Evolutionary conservation across 2,113 vertebrate genomes (phyloP), one percentile per base, ranked within the genome.

Genomic region (Trematomus loennbergii): DNA sequence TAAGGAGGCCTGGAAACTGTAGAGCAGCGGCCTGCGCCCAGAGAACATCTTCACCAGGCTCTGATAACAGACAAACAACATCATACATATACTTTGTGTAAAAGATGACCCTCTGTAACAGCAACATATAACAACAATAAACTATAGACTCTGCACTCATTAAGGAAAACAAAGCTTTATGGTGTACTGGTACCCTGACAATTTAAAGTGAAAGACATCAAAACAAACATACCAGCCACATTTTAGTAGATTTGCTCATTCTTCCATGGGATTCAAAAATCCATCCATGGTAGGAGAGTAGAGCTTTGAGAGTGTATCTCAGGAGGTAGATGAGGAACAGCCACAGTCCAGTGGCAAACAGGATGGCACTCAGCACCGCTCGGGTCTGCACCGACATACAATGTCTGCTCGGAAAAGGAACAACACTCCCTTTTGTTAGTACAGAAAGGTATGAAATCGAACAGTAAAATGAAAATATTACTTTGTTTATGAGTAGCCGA

Each of bases 281-380:
- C 98, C 98, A 99, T 0, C 96, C 95, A 0, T 98, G 98, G 93
- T 98, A 97, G 75, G 96, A 97, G 7, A 99, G 97, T 2, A 99
- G 95, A 71, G 94, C 86, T 78, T 96, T 96, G 53, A 98, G 96
- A 1, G 92, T 80, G 86, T 96, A 95, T 64, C 97, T 96, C 84
- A 97, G 92, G 3, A 98, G 83, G 81, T 97, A 92, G 88, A 98
- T 96, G 67, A 97, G 88, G 8, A 93, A 94, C 33, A 97, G 75
- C 98, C 98, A 99, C 43, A 96, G 80, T 1, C 95, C 97, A 0
- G 97, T 97, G 87, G 97, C 96, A 89, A 98, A 97, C 78, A 98
- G 16, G 12, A 93, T 88, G 9, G 96, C 89, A 66, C 97, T 96
- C 86, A 97, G 53, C 58, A 96, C 89, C 0, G 83, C 91, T 46